phyloP scores from a whole-genome alignment of 2,113 vertebrate genomes.

The Anoplopoma fimbria region DNA sequence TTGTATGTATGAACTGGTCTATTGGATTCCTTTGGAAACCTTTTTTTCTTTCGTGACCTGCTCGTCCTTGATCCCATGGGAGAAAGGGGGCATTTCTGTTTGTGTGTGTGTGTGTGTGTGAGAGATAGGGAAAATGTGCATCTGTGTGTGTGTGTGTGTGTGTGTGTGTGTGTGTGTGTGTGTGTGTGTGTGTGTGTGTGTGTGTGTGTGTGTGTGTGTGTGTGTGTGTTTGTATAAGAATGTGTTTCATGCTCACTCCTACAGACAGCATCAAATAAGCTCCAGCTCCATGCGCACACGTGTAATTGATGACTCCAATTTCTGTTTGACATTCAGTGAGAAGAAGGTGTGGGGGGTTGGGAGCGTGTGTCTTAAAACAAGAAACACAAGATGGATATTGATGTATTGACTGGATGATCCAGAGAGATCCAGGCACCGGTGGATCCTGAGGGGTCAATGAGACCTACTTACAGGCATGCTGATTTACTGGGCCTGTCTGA shows the following conservation, averaged over 20 bases:
- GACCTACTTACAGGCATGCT: constrained; percentile 77
- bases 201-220: constrained; percentile 14
- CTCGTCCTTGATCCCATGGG: constrained; percentile 60
- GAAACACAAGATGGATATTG: constrained; percentile 76
- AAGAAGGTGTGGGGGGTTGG: constrained; percentile 32
- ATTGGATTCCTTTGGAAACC: constrained; percentile 69
- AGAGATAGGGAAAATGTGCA: constrained; percentile 15
- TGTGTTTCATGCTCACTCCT: constrained; percentile 39
- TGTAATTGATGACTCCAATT: constrained; percentile 78
- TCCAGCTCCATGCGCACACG: constrained; percentile 15
- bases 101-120: constrained; percentile 32
- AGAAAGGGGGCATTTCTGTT: constrained; percentile 50
- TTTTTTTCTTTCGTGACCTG: constrained; percentile 61
- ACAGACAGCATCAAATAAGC: constrained; percentile 49
- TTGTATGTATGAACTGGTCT: constrained; percentile 70
- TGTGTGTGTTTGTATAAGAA: constrained; percentile 39
- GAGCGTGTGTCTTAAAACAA: constrained; percentile 65
- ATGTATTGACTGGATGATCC: constrained; percentile 80
- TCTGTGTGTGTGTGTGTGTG: constrained; percentile 35
- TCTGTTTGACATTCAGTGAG: constrained; percentile 73
- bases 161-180: constrained; percentile 14
- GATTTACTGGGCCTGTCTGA: constrained; percentile 76
- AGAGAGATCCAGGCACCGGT: constrained; percentile 70
- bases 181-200: constrained; percentile 43
- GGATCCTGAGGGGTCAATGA: constrained; percentile 78